phyloP scores from a whole-genome alignment of 2,113 vertebrate species.

The Hydropotes inermis region DNA sequence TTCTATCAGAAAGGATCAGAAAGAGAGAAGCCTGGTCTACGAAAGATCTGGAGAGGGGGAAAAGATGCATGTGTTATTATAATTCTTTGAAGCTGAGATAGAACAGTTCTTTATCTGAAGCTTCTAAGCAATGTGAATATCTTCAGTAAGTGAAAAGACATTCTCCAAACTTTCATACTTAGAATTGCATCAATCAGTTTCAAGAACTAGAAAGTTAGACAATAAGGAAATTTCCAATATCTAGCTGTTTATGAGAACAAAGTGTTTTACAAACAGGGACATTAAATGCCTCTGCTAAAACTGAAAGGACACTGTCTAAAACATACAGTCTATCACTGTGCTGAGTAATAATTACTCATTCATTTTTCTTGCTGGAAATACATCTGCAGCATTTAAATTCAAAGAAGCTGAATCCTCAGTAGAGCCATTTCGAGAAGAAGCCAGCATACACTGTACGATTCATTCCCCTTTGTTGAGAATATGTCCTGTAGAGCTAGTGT shows the following conservation, averaged over 20 bases:
- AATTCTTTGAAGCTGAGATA: slow-evolving; percentile 35
- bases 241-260: background rate
- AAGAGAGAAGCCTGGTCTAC: background rate
- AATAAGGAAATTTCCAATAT: background rate
- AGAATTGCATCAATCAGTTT: background rate
- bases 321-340: background rate
- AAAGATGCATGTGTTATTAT: background rate
- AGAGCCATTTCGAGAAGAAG: background rate
- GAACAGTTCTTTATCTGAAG: background rate
- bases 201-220: background rate
- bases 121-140: background rate
- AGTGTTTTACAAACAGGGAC: background rate
- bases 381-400: background rate
- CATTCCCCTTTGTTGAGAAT: background rate
- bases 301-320: background rate
- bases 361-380: background rate
- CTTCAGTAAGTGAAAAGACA: background rate
- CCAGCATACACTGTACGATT: background rate
- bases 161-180: background rate
- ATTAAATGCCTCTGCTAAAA: background rate
- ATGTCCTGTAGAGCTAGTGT: background rate
- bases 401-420: background rate
- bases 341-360: background rate
- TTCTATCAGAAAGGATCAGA: slow-evolving; percentile 34
- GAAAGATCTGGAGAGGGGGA: background rate